Evolutionary conservation across 2,113 vertebrate genomes (phyloP).

Genomic region (Myrmophylax atrothorax): DNA sequence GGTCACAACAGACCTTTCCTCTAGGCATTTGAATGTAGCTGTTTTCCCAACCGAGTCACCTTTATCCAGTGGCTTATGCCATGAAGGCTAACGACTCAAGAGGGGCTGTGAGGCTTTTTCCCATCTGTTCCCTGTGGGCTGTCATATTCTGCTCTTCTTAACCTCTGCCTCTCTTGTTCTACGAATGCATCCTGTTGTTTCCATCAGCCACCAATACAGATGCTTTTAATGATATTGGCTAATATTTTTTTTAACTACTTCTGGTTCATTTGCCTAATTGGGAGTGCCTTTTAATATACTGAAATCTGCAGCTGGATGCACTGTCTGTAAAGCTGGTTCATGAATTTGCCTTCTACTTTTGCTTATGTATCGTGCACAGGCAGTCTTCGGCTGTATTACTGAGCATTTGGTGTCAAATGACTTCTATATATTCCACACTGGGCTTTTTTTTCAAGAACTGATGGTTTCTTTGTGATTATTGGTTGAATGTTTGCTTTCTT

Average conservation of each 20-base stretch:
- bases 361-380: neutral
- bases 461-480: neutral
- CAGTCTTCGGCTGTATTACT: neutral
- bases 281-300: neutral
- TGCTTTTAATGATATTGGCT: neutral
- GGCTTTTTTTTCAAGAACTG: neutral
- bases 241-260: neutral
- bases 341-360: neutral
- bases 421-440: neutral
- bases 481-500: neutral
- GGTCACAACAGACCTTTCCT: slow-evolving; percentile 41
- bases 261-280: neutral
- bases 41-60: neutral
- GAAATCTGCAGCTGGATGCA: neutral
- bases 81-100: neutral
- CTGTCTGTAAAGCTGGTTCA: neutral
- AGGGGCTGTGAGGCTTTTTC: neutral
- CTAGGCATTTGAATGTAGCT: neutral
- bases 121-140: neutral
- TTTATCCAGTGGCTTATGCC: neutral
- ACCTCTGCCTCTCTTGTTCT: neutral
- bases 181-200: neutral
- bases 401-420: neutral
- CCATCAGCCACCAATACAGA: neutral
- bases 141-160: neutral